Base-by-base conservation (phyloP, 2,888 invertebrate species). In the Eilema depressum region DNA sequence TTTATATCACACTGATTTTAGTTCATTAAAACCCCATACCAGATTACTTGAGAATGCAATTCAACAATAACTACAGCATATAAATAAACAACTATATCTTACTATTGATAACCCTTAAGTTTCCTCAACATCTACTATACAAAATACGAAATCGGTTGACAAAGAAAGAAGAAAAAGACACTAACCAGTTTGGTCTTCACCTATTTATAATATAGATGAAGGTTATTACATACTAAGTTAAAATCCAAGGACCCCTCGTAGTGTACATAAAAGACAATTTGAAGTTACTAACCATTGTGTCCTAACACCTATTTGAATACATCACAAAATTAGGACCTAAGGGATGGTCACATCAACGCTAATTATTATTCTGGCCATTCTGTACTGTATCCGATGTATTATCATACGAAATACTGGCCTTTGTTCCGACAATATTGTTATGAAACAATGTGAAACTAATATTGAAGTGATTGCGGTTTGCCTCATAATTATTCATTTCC, bases 361-460 rank as follows among this genome's bases (percentile, higher is more conserved):
- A 53, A 53, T 53, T 53, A 53, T 53, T 53, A 53, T 53, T 53
- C 53, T n/a, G 20, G 1, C 53, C 53, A n/a, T 53, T 53, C n/a
- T 53, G 53, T 53, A n/a, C n/a, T n/a, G 53, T 53, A 47, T 47
- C 47, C n/a, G 20, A n/a, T n/a, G 53, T 53, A 53, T 53, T 53
- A n/a, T 53, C n/a, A 53, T 53, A 53, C 2, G 53, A n/a, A 53
- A 53, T n/a, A 7, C 53, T 53, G 53, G n/a, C 53, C 53, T n/a
- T 53, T 53, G 53, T 53, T 53, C n/a, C 53, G n/a, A n/a, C 83
- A 78, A 73, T 81, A 68, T 63, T 61, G 73, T 37, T 64, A 71
- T 61, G 66, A 68, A 74, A 83, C 68, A 63, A 69, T 69, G 61
- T 63, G 59, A 76, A 78, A 74, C 80, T 77, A 75, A 75, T 75